A percentile compares a stretch with the other conserved stretches of the same genome.
These are phyloP conservation scores for Nestor notabilis DNA, from an alignment of 2,113 vertebrate genomes.

Conservation along the genomic window DNA sequence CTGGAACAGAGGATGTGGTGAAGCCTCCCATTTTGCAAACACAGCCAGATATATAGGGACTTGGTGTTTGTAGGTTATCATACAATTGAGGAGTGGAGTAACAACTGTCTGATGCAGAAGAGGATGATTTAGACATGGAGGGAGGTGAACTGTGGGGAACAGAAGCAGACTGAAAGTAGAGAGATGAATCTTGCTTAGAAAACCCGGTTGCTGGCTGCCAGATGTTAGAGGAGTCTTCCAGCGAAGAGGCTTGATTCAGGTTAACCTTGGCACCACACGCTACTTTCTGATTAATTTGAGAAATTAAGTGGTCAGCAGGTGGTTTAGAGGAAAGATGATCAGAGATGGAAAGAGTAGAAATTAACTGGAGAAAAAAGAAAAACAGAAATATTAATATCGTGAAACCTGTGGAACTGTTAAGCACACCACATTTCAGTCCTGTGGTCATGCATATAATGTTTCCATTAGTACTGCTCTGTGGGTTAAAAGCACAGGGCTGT, in stretches of 20 bases:
- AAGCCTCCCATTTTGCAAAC: neutral
- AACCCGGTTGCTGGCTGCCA: slow-evolving; percentile 60
- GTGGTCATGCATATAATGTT: neutral
- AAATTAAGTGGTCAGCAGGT: slow-evolving; percentile 74
- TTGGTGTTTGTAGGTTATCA: slow-evolving; percentile 1
- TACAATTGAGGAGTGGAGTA: neutral
- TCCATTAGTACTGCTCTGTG: neutral
- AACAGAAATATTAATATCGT: slow-evolving; percentile 66
- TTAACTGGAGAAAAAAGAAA: slow-evolving; percentile 77
- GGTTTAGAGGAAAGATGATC: slow-evolving; percentile 77
- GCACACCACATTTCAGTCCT: neutral
- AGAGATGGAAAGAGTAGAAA: slow-evolving; percentile 75
- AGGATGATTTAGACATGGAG: slow-evolving; percentile 25
- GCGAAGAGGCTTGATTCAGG: slow-evolving; percentile 61
- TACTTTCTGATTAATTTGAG: slow-evolving; percentile 76
- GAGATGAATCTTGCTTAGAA: slow-evolving; percentile 67
- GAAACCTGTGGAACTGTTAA: slow-evolving; percentile 20
- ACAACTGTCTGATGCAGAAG: slow-evolving; percentile 15
- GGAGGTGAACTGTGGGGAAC: slow-evolving; percentile 17
- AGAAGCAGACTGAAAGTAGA: slow-evolving; percentile 64
- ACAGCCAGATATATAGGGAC: neutral
- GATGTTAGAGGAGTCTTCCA: slow-evolving; percentile 67
- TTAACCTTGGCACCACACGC: slow-evolving; percentile 40
- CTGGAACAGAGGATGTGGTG: neutral
- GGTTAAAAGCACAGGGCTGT: neutral